Percentiles rank a stretch among this genome's conserved stretches.
These are phyloP conservation scores for Epizoanthus rinbou DNA, from an alignment of 92 coral and sea anemone genomes.

Conservation along the genomic window DNA sequence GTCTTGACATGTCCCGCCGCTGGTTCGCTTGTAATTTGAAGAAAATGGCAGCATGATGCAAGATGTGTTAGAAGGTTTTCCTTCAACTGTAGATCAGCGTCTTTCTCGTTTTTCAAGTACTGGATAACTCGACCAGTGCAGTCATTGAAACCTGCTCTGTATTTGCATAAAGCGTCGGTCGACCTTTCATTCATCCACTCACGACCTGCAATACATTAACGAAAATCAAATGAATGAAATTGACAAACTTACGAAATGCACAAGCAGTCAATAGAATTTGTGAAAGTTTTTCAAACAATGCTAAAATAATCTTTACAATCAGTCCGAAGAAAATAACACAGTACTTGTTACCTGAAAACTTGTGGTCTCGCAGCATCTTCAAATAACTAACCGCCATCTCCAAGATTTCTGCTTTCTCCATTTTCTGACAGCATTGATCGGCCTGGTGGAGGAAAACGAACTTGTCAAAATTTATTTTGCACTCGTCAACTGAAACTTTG, in stretches of 20 bases:
- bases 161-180: conserved; percentile 52
- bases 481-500: neutral
- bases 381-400: conserved; percentile 95
- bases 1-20: neutral
- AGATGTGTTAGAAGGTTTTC: conserved; percentile 57
- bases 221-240: neutral
- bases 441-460: conserved; percentile 51
- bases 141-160: conserved; percentile 67
- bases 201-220: conserved; percentile 18
- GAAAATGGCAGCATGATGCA: conserved; percentile 56
- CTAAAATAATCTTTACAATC: neutral
- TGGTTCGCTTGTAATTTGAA: conserved; percentile 29
- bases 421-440: conserved; percentile 83
- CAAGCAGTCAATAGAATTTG: neutral
- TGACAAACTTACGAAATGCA: neutral
- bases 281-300: too few species aligned
- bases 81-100: conserved; percentile 46
- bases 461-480: neutral
- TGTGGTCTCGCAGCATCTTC: conserved; percentile 73
- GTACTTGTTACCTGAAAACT: conserved; percentile 47
- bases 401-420: conserved; percentile 98
- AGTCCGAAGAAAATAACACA: neutral
- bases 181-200: conserved; percentile 45
- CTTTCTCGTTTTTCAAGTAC: conserved; percentile 56
- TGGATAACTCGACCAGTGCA: conserved; percentile 53